These are phyloP conservation scores for Pelmatolapia mariae DNA, from an alignment of 2,113 vertebrate species.

Conservation along the genomic window DNA sequence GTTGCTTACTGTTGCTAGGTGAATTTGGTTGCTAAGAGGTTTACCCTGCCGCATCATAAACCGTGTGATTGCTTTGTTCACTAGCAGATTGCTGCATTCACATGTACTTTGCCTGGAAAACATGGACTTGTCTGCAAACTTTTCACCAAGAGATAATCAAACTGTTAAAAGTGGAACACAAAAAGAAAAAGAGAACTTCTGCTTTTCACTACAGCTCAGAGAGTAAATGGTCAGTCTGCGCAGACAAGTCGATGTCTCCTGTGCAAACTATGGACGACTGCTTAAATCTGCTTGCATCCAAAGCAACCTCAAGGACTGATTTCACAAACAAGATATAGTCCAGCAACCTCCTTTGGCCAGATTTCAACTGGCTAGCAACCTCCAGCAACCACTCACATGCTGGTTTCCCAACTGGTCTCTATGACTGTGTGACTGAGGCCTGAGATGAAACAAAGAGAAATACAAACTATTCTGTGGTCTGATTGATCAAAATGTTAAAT, in stretches of 20 bases:
- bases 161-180: background rate
- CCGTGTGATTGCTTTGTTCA: background rate
- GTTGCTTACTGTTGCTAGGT: background rate
- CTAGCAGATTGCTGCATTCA: background rate
- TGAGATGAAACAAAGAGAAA: background rate
- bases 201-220: background rate
- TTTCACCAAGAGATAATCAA: background rate
- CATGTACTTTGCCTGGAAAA: background rate
- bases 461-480: background rate
- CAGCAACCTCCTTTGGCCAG: background rate
- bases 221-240: background rate
- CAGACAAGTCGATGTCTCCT: background rate
- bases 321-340: background rate
- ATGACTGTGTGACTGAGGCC: background rate
- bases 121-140: background rate
- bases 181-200: background rate
- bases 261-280: background rate
- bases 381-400: background rate
- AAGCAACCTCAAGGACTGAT: background rate
- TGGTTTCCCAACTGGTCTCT: background rate
- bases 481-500: background rate
- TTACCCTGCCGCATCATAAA: background rate
- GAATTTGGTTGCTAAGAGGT: background rate
- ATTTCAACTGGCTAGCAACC: background rate
- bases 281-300: background rate